These are phyloP conservation scores for Meloidogyne floridensis DNA, from an alignment of 1,140 invertebrate genomes.

Conservation along the genomic window DNA sequence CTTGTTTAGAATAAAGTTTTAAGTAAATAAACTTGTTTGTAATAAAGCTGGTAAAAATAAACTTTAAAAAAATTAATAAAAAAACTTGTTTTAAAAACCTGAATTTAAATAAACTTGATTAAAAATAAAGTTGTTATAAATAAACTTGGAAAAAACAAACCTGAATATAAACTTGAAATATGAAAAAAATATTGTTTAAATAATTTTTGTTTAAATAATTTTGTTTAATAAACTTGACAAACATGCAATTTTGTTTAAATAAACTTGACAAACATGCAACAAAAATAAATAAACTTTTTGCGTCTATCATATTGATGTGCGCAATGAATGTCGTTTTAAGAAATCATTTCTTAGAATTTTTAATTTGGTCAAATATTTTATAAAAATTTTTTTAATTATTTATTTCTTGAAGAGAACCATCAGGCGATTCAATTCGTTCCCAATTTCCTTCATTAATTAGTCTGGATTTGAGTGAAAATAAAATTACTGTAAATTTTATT, in stretches of 20 bases:
- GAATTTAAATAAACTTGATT: background rate
- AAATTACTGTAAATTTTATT: slow-evolving; percentile 9
- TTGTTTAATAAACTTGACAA: too few relatives aligned
- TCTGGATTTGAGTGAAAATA: slow-evolving; percentile 31
- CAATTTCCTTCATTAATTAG: slow-evolving; percentile 28
- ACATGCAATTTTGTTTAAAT: too few relatives aligned
- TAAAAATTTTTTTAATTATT: background rate
- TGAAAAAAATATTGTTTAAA: too few relatives aligned
- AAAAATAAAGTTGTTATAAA: background rate
- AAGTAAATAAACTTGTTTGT: too few relatives aligned
- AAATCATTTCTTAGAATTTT: too few relatives aligned
- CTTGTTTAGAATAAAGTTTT: background rate
- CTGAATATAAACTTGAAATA: background rate
- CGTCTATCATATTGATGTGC: too few relatives aligned
- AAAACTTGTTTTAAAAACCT: too few relatives aligned
- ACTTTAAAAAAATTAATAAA: too few relatives aligned
- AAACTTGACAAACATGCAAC: background rate
- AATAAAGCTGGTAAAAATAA: too few relatives aligned
- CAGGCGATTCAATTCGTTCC: background rate
- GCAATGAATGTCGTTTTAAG: too few relatives aligned
- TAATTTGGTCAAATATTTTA: background rate
- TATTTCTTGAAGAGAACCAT: background rate
- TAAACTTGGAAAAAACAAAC: background rate
- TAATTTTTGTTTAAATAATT: too few relatives aligned
- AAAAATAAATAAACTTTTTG: background rate